Evolutionary conservation across 1,140 invertebrate species (phyloP).

Genomic region (Mycetomoellerius zeteki): DNA sequence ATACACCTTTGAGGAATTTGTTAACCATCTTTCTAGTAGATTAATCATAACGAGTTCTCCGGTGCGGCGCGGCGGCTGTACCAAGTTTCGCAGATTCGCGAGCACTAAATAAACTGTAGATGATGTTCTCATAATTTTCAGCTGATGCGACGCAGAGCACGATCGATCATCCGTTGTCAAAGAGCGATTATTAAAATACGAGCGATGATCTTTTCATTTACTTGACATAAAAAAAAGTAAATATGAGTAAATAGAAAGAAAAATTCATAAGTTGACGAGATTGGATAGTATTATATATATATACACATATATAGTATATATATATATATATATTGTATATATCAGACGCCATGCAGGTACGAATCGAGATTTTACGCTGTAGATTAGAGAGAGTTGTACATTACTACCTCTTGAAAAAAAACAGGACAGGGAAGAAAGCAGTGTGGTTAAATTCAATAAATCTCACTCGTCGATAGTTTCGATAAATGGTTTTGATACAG

Average conservation of each 20-base stretch:
- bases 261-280: background rate
- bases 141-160: background rate
- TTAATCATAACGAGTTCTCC: slow-evolving; percentile 4
- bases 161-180: slow-evolving; percentile 31
- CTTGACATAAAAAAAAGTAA: background rate
- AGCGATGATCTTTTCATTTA: slow-evolving; percentile 47
- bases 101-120: slow-evolving; percentile 23
- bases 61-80: background rate
- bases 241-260: background rate
- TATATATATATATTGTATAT: no score
- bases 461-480: slow-evolving; percentile 73
- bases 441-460: slow-evolving; percentile 73
- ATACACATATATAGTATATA: no score
- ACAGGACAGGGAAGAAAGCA: background rate
- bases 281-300: slow-evolving; percentile 7
- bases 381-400: slow-evolving; percentile 33
- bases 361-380: slow-evolving; percentile 21
- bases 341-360: background rate
- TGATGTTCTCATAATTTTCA: slow-evolving; percentile 1
- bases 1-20: background rate
- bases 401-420: slow-evolving; percentile 34
- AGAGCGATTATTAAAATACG: slow-evolving; percentile 42
- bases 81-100: background rate
- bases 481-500: slow-evolving; percentile 69
- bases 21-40: background rate